phyloP scores from a whole-genome alignment of 2,113 vertebrate species.

The Acanthisitta chloris region DNA sequence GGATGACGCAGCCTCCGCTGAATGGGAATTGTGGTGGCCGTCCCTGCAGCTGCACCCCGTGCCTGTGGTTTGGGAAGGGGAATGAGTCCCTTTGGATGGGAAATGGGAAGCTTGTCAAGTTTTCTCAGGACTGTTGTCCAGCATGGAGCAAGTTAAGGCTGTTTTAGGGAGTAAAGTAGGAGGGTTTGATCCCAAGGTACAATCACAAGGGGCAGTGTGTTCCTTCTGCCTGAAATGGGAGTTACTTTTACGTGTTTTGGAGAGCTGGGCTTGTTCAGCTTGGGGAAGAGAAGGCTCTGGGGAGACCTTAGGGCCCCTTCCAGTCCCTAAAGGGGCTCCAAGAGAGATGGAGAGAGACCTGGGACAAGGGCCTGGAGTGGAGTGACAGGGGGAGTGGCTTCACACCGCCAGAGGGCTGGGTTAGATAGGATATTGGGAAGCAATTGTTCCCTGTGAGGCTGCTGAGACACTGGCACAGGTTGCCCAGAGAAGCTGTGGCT shows the following conservation, averaged over 20 bases:
- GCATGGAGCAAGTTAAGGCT: fast-evolving
- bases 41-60: neutral
- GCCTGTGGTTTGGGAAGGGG: neutral
- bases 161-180: neutral
- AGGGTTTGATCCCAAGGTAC: neutral
- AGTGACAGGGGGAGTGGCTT: no score
- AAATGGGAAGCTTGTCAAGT: neutral
- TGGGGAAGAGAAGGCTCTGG: neutral
- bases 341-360: neutral
- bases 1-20: slow-evolving; percentile 60
- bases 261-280: neutral
- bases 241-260: neutral
- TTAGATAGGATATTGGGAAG: no score
- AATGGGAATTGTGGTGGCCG: slow-evolving; percentile 33
- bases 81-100: neutral
- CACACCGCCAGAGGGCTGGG: no score
- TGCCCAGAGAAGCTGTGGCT: no score
- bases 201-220: neutral
- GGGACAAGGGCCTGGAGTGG: fast-evolving
- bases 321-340: neutral
- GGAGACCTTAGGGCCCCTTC: neutral
- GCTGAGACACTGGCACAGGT: no score
- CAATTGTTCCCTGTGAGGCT: no score
- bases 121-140: neutral
- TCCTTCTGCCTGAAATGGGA: neutral